Base-by-base conservation (phyloP, 2,113 vertebrate species). In the Redunca redunca region DNA sequence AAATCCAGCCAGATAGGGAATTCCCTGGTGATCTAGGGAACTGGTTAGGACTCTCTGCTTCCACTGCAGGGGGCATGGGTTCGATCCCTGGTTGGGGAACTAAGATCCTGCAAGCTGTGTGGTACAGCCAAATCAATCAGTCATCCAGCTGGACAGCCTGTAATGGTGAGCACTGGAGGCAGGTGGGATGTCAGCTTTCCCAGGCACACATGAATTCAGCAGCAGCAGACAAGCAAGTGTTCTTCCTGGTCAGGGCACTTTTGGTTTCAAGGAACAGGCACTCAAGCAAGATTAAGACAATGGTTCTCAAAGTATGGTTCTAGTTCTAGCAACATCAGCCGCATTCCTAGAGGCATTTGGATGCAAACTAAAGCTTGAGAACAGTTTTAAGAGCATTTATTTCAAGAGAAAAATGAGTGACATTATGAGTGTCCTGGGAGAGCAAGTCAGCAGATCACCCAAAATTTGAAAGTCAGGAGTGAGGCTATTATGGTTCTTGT, bases 341-440 rank as follows among this genome's bases (percentile, higher is more conserved):
- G 52, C 62, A 71, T 36, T 58, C 43, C 30, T 15, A 0, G 5
- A 30, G 58, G 7, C 5, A 36, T 62, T 60, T 5, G 6, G n/a
- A 82, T 93, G 43, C 60, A 81, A 97, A 89, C 55, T 67, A 46
- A 83, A 46, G 26, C 95, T 78, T 93, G 77, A 95, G 60, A 92
- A 40, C 28, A 84, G 17, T 84, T 95, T 97, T 86, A 43, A 53
- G 36, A 96, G 36, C 26, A 58, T 43, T 77, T 90, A 86, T 94
- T 91, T 80, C 52, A 91, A 89, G 77, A 14, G 30, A 43, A 78
- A 93, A 83, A 46, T 14, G 4, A 82, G 33, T 62, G 48, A 74
- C 64, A 80, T 84, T 83, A 16, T 53, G 36, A 91, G 19, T 2
- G 33, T 64, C 50, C 52, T 67, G 16, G 57, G 25, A 83, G 8